These are phyloP conservation scores for Carollia perspicillata DNA, from an alignment of 2,113 vertebrate genomes.

Conservation along the genomic window DNA sequence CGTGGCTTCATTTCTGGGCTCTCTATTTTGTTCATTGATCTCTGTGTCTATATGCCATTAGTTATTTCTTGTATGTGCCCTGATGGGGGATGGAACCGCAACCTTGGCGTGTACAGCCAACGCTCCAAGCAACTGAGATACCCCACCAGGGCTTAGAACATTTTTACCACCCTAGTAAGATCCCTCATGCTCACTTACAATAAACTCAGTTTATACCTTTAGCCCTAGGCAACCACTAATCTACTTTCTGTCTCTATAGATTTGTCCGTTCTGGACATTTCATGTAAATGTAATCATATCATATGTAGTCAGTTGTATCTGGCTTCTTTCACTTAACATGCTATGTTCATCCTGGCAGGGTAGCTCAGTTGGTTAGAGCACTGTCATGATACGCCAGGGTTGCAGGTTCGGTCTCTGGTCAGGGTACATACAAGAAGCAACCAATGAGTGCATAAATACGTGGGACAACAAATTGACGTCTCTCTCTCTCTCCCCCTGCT, in stretches of 20 bases:
- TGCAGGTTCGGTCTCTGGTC: background rate
- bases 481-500: background rate
- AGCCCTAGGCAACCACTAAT: background rate
- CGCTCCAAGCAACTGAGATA: background rate
- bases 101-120: background rate
- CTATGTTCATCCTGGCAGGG: background rate
- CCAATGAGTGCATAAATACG: background rate
- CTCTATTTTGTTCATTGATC: too few species aligned
- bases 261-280: background rate
- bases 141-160: background rate
- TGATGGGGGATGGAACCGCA: background rate
- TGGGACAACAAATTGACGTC: background rate
- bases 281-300: background rate
- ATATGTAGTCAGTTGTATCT: background rate
- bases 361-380: background rate
- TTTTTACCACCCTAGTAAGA: background rate
- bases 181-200: background rate
- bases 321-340: background rate
- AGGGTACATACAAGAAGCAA: background rate
- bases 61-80: background rate
- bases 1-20: too few species aligned
- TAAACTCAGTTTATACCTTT: background rate
- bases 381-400: background rate
- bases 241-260: background rate
- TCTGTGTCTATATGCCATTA: too few species aligned